A percentile compares a stretch with the other conserved stretches of the same genome.
These are phyloP conservation scores for Anguilla anguilla DNA, from an alignment of 2,797 vertebrate species.

Conservation along the genomic window DNA sequence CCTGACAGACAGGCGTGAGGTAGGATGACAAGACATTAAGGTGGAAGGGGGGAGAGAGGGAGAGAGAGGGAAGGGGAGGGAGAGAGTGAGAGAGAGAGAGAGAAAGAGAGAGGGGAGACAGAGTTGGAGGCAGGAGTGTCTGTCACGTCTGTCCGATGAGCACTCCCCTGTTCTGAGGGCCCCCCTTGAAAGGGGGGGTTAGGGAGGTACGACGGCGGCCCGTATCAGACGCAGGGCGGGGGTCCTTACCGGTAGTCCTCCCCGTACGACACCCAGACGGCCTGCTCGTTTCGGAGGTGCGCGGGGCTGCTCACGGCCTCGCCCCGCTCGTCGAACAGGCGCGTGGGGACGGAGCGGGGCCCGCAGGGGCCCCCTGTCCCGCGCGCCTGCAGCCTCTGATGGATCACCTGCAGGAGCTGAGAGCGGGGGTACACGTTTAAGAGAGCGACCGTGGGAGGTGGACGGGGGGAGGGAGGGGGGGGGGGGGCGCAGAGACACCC, in stretches of 20 bases:
- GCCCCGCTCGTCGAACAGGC: background rate
- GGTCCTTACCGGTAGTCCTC: constrained; percentile 51
- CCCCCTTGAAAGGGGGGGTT: constrained; percentile 10
- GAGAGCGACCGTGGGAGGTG: background rate
- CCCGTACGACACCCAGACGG: constrained; percentile 43
- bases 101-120: too few species aligned
- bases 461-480: background rate
- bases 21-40: constrained; percentile 82
- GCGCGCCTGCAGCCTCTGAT: constrained; percentile 52
- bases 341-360: background rate
- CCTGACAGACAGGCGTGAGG: constrained; percentile 86
- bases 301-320: constrained; percentile 35
- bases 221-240: constrained; percentile 24
- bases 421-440: constrained; percentile 24
- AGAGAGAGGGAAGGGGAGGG: constrained; percentile 65
- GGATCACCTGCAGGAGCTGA: constrained; percentile 53
- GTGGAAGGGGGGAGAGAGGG: constrained; percentile 67
- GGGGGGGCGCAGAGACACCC: too few species aligned
- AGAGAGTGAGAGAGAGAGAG: background rate
- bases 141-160: background rate
- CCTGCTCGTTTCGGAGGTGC: constrained; percentile 50
- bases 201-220: constrained; percentile 55
- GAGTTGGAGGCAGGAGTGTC: background rate
- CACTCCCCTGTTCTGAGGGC: constrained; percentile 53
- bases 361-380: constrained; percentile 32